Percentiles rank a stretch among this genome's conserved stretches.
These are phyloP conservation scores for Nemotelus nigrinus DNA, from an alignment of 2,888 invertebrate species.

Conservation along the genomic window DNA sequence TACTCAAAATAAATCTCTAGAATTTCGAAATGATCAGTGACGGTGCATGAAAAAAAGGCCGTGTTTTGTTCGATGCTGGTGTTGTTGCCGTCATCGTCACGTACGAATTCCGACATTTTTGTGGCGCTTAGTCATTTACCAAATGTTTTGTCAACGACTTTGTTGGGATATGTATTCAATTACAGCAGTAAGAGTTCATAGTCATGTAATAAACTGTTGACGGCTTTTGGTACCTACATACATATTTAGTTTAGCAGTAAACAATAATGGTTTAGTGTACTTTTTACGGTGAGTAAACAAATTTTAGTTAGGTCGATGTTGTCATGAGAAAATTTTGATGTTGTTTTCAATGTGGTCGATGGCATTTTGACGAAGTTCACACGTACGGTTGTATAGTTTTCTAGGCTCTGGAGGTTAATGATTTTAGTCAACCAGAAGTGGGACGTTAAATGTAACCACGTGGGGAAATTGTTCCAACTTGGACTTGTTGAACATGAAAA, in stretches of 20 bases:
- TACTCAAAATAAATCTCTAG: neutral
- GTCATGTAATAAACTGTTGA: neutral
- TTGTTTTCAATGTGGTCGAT: too few relatives aligned
- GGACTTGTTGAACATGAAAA: too few relatives aligned
- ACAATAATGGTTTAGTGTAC: neutral
- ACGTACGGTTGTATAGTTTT: too few relatives aligned
- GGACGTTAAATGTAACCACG: too few relatives aligned
- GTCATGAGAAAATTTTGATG: too few relatives aligned
- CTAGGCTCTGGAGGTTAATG: too few relatives aligned
- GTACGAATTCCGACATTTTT: conserved; percentile 1
- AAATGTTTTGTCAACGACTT: neutral
- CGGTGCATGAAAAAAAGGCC: conserved; percentile 7
- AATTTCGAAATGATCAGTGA: neutral
- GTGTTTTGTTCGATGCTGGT: neutral
- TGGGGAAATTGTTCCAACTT: too few relatives aligned
- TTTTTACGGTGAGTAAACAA: neutral
- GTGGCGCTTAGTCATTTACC: conserved; percentile 1
- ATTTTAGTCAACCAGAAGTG: too few relatives aligned
- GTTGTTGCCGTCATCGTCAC: neutral
- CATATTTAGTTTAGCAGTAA: too few relatives aligned
- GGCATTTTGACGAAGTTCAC: too few relatives aligned
- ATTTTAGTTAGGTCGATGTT: neutral
- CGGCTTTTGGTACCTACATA: too few relatives aligned
- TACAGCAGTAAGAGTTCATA: neutral
- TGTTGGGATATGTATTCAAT: neutral